Conservation (phyloP, 2,113 vertebrate genomes). For the Centropristis striata region DNA sequence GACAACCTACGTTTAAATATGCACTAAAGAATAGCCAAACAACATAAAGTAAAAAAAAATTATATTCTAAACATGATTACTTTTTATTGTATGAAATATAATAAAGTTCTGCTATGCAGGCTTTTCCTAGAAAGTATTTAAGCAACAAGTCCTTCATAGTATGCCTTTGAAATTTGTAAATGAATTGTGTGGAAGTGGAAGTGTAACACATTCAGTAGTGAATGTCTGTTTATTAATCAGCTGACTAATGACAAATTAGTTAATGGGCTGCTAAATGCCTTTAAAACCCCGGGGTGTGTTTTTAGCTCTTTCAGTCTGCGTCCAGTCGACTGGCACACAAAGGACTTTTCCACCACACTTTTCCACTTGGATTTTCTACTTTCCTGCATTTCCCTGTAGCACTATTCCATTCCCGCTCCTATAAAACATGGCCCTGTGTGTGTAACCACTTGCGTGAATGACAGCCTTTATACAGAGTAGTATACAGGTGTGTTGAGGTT, state of each 20-base stretch:
- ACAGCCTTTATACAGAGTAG: constrained; percentile 32
- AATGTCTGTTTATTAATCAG: not conserved
- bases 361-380: constrained; percentile 3
- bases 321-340: constrained; percentile 19
- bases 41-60: not conserved
- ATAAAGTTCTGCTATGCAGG: not conserved
- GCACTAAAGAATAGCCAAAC: constrained; percentile 17
- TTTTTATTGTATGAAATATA: not conserved
- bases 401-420: constrained; percentile 28
- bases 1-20: not conserved
- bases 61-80: not conserved
- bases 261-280: constrained; percentile 11
- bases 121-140: too few species aligned
- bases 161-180: not conserved
- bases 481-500: constrained; percentile 63
- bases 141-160: too few species aligned
- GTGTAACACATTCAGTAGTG: not conserved
- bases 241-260: not conserved
- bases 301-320: not conserved
- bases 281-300: not conserved
- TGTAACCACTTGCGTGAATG: constrained; percentile 55
- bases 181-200: not conserved
- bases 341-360: constrained; percentile 16
- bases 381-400: constrained; percentile 23
- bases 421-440: constrained; percentile 37